Evolutionary conservation across 2,113 vertebrate genomes (phyloP), one percentile per base, ranked within the genome.

Genomic region (Meriones unguiculatus): DNA sequence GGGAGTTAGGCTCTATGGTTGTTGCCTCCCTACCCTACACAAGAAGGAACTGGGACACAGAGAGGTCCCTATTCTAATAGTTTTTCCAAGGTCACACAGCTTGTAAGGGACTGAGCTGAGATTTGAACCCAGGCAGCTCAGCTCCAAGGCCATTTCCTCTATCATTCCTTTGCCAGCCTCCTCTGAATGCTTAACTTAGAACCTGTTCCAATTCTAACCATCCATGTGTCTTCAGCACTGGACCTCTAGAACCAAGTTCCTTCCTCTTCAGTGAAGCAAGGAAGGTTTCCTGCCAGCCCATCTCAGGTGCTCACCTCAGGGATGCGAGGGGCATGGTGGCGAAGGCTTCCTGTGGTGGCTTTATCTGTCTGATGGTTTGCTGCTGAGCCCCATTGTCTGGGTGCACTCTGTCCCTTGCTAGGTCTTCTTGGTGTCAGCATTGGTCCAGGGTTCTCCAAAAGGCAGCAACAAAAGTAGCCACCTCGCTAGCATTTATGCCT

Each of bases 261-360:
- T 57, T 7, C 15, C 52, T 93, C 70, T 25, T 72, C 20, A 35
- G 38, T 76, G 67, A 91, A 11, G 59, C 52, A 62, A 81, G 38
- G n/a, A 50, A 5, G 46, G 85, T 52, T 15, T 7, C 46, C 30
- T 59, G 11, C 32, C 8, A 7, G 13, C 57, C 25, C 13, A 0
- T 38, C 35, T 92, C 4, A 0, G 46, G 50, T 67, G 78, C 50
- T 25, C 32, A 1, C 5, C 24, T 35, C 13, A 32, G 46, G 52
- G 46, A 3, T 72, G 5, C 2, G 59, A 15, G 67, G 35, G 4
- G 28, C 46, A 5, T 10, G 2, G 0, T 32, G 64, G 30, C 11
- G 2, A 41, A 7, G 2, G 73, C 67, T 86, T 0, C 14, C 41
- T 0, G 0, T 18, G 67, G 41, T 41, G 15, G 1, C 65, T 75